A percentile compares a stretch with the other conserved stretches of the same genome.
Conservation (phyloP, 2,888 invertebrate genomes). For the Eupithecia tripunctaria region DNA sequence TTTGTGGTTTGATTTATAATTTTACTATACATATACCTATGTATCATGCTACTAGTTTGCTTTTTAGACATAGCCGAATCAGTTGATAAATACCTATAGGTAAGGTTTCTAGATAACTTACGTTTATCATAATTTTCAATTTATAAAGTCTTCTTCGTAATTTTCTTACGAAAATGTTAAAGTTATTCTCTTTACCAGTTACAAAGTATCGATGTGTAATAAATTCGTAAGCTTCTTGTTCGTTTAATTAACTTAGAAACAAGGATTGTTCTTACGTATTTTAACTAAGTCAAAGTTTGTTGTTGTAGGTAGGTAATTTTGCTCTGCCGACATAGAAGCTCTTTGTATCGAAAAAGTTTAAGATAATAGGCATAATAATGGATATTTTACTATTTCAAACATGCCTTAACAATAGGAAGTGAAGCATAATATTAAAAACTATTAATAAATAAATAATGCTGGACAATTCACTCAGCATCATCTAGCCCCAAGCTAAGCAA, state of each 20-base stretch:
- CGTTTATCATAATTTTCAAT: not conserved
- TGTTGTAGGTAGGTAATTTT: constrained; percentile 36
- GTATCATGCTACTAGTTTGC: too few species aligned
- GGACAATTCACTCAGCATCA: too few species aligned
- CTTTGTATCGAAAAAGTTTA: not conserved
- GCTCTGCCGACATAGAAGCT: constrained; percentile 26
- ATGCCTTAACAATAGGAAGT: not conserved
- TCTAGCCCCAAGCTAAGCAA: too few species aligned
- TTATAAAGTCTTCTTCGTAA: not conserved
- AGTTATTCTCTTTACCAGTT: not conserved
- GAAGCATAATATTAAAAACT: not conserved
- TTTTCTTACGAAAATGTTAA: not conserved
- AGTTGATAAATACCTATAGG: too few species aligned
- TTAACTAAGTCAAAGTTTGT: constrained; percentile 24
- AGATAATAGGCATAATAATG: not conserved
- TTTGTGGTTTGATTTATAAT: too few species aligned
- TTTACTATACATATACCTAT: too few species aligned
- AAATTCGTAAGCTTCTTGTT: constrained; percentile 11
- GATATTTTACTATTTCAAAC: not conserved
- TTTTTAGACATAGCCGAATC: too few species aligned
- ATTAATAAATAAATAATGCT: too few species aligned
- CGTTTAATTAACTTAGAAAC: constrained; percentile 36
- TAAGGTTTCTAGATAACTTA: not conserved
- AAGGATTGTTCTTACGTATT: constrained; percentile 25
- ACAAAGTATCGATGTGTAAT: constrained; percentile 10